Conservation (phyloP, 2,888 invertebrate genomes). For the Antitype chi region DNA sequence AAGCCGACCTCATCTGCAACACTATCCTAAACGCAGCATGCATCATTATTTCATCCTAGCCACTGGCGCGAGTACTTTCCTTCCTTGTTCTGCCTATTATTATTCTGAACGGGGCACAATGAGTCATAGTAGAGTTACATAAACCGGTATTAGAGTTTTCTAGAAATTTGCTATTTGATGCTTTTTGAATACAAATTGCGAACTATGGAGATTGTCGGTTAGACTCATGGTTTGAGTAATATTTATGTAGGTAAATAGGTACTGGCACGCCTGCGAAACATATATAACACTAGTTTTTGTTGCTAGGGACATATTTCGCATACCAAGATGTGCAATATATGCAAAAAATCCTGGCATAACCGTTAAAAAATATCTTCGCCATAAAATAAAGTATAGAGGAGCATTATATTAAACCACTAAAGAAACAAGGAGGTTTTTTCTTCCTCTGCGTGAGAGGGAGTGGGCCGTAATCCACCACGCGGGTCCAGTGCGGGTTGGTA, state of each 20-base stretch:
- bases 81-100: slow-evolving; percentile 62
- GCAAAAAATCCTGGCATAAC: neutral
- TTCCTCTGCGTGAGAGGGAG: too few relatives aligned
- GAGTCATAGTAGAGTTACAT: slow-evolving; percentile 74
- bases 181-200: slow-evolving; percentile 55
- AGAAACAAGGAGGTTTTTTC: too few relatives aligned
- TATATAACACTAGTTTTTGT: slow-evolving; percentile 1
- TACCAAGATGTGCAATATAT: slow-evolving; percentile 8
- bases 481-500: too few relatives aligned
- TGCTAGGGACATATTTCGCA: neutral
- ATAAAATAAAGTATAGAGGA: neutral
- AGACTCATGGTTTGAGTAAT: slow-evolving; percentile 14
- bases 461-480: too few relatives aligned
- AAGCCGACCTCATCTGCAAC: slow-evolving; percentile 30
- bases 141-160: slow-evolving; percentile 69
- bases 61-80: slow-evolving; percentile 57
- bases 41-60: slow-evolving; percentile 55
- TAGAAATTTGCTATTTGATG: slow-evolving; percentile 59
- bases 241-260: neutral
- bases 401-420: too few relatives aligned
- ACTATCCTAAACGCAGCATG: slow-evolving; percentile 15
- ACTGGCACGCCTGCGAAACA: neutral
- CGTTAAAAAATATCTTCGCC: neutral
- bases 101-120: slow-evolving; percentile 64
- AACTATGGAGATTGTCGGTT: slow-evolving; percentile 23